Percentiles rank a stretch among this genome's conserved stretches.
Conservation (phyloP, 2,113 vertebrate genomes). For the Oryzias javanicus region DNA sequence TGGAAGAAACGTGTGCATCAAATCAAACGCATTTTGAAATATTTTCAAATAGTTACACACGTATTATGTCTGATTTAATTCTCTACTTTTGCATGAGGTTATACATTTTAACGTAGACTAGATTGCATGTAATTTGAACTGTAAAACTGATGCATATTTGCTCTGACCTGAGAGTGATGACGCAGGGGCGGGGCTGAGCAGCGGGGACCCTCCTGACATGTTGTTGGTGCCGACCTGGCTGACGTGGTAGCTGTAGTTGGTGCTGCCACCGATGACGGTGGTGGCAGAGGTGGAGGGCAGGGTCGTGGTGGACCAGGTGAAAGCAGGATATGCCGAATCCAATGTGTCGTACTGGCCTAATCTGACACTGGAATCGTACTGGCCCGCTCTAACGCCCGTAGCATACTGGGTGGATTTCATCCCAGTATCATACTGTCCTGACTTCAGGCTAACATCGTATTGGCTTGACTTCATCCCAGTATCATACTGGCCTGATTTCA, state of each 20-base stretch:
- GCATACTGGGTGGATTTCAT: slow-evolving; percentile 23
- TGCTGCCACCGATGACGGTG: slow-evolving; percentile 24
- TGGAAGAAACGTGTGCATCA: too few relatives aligned
- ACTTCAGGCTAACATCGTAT: slow-evolving; percentile 25
- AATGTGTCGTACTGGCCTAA: slow-evolving; percentile 63
- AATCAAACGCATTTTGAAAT: too few relatives aligned
- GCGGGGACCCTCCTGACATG: slow-evolving; percentile 41
- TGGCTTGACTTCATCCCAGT: slow-evolving; percentile 14
- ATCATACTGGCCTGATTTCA: slow-evolving; percentile 27
- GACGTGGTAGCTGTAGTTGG: slow-evolving; percentile 56
- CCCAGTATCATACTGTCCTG: slow-evolving; percentile 9
- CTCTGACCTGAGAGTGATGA: slow-evolving; percentile 68
- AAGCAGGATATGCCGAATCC: slow-evolving; percentile 56
- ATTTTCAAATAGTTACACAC: too few relatives aligned
- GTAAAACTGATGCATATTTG: background rate
- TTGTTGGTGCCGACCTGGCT: slow-evolving; percentile 64
- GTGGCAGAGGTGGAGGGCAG: slow-evolving; percentile 48
- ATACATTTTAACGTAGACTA: too few relatives aligned
- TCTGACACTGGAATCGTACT: slow-evolving; percentile 23
- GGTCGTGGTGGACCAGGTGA: slow-evolving; percentile 67
- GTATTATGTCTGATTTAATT: too few relatives aligned
- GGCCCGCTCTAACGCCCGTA: slow-evolving; percentile 2
- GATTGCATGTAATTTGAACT: too few relatives aligned
- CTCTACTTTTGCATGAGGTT: too few relatives aligned
- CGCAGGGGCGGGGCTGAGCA: slow-evolving; percentile 23